phyloP scores from a whole-genome alignment of 2,797 vertebrate genomes.

The Gymnoscopelus braueri region DNA sequence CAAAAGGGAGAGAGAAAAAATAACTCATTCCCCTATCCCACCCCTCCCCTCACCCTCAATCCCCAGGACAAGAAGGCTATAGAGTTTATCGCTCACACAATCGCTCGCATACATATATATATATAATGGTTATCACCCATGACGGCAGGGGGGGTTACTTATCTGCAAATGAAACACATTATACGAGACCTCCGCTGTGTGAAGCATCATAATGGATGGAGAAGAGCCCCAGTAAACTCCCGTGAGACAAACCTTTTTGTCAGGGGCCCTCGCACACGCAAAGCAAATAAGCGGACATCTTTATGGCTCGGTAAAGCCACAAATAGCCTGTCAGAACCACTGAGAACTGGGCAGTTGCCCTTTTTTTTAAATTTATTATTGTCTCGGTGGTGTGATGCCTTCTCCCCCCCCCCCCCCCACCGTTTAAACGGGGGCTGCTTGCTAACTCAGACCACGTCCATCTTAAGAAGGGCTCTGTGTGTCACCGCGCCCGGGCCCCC shows the following conservation, averaged over 20 bases:
- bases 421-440: slow-evolving; percentile 67
- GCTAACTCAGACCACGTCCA: slow-evolving; percentile 73
- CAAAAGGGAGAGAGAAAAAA: no score
- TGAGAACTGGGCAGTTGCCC: slow-evolving; percentile 58
- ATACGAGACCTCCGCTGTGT: not conserved
- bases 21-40: no score
- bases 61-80: no score
- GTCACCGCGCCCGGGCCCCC: slow-evolving; percentile 68
- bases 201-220: slow-evolving; percentile 25
- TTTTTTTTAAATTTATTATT: slow-evolving; percentile 47
- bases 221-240: slow-evolving; percentile 34
- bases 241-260: slow-evolving; percentile 44
- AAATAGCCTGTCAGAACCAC: slow-evolving; percentile 58
- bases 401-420: slow-evolving; percentile 50
- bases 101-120: no score
- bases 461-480: slow-evolving; percentile 56
- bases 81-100: no score
- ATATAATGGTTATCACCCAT: no score
- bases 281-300: slow-evolving; percentile 48
- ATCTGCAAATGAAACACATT: slow-evolving; percentile 60
- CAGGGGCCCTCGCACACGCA: slow-evolving; percentile 44
- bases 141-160: slow-evolving; percentile 23
- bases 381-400: slow-evolving; percentile 51
- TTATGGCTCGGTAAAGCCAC: slow-evolving; percentile 47
- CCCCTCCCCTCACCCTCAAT: no score